phyloP scores from a whole-genome alignment of 2,113 vertebrate genomes.

The human (Homo sapiens) region GRCh38 chr6:48417001-48417500 shows the following conservation, averaged over 20 bases:
- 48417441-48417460: background rate
- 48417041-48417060: background rate
- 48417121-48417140: background rate
- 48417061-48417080: background rate
- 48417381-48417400: background rate
- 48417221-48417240: background rate
- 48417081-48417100: background rate
- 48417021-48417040: background rate
- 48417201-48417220: background rate
- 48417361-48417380: background rate
- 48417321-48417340: background rate
- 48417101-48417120: background rate
- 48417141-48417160: background rate
- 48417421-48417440: background rate
- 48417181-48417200: background rate
- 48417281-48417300: background rate
- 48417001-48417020: background rate
- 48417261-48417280: background rate
- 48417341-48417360: background rate
- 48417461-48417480: background rate
- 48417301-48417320: background rate
- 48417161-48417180: background rate
- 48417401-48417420: background rate
- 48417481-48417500: background rate
- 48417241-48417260: background rate